These are phyloP conservation scores for Caenorhabditis doughertyi DNA, from an alignment of 2,888 invertebrate genomes.

Conservation along the genomic window DNA sequence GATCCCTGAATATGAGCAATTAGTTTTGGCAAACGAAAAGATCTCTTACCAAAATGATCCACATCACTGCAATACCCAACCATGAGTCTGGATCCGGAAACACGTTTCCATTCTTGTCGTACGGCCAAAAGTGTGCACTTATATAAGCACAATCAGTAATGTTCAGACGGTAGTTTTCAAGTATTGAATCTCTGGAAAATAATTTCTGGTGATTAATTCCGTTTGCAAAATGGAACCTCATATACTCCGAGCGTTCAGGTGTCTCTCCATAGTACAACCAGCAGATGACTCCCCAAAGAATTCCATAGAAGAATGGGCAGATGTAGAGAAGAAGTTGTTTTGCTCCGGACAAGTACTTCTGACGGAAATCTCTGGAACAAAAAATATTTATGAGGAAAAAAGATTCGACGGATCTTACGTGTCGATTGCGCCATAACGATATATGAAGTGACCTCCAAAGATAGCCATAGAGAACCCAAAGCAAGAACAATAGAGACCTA, in stretches of 20 bases:
- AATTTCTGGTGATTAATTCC: neutral
- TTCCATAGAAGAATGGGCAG: constrained; percentile 39
- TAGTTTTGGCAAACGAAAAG: neutral
- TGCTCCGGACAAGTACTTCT: constrained; percentile 29
- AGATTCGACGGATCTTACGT: neutral
- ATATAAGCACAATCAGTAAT: constrained; percentile 38
- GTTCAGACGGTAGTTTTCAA: constrained; percentile 36
- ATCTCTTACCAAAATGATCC: constrained; percentile 17
- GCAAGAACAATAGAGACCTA: constrained; percentile 48
- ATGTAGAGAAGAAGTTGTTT: constrained; percentile 34
- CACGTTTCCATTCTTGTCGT: neutral
- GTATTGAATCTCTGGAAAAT: constrained; percentile 27
- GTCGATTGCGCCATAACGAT: constrained; percentile 51
- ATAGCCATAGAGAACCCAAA: constrained; percentile 54
- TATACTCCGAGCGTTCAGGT: constrained; percentile 26
- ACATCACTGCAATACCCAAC: constrained; percentile 39
- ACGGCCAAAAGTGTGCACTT: constrained; percentile 42
- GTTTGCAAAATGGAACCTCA: constrained; percentile 4
- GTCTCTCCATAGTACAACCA: constrained; percentile 35
- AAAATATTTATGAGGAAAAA: neutral
- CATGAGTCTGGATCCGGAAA: constrained; percentile 17
- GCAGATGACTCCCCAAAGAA: constrained; percentile 45
- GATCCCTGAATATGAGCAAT: constrained; percentile 13
- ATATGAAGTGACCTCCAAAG: constrained; percentile 56
- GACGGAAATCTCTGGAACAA: constrained; percentile 38